These are phyloP conservation scores for Rhegmatorhina hoffmannsi DNA, from an alignment of 2,113 vertebrate genomes.

Conservation along the genomic window DNA sequence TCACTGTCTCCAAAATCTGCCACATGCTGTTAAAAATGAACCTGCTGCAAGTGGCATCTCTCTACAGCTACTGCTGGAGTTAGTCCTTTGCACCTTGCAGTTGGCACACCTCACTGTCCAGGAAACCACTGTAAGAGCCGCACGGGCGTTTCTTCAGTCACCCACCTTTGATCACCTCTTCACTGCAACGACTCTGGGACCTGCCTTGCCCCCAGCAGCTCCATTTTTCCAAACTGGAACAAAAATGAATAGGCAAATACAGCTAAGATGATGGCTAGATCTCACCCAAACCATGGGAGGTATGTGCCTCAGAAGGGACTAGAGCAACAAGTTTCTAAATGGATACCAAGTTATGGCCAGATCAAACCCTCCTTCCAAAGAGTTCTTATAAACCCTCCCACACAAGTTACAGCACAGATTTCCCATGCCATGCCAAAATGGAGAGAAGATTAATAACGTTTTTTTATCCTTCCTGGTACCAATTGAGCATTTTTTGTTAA, in stretches of 20 bases:
- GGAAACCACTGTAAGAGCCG: neutral
- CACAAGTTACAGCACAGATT: neutral
- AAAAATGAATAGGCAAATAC: neutral
- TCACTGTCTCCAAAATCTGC: neutral
- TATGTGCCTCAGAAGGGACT: rapidly evolving
- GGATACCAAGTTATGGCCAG: neutral
- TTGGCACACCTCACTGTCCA: neutral
- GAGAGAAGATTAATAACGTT: neutral
- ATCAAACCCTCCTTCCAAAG: neutral
- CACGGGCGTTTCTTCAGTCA: neutral
- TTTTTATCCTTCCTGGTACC: neutral
- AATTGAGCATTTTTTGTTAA: neutral
- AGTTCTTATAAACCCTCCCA: neutral
- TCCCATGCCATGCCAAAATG: neutral
- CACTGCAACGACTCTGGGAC: neutral
- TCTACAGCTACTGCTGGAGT: neutral
- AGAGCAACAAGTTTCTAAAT: neutral
- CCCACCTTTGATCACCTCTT: no score
- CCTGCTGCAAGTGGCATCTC: neutral
- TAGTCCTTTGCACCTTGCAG: neutral
- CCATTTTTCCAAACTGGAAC: neutral
- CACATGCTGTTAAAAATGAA: neutral
- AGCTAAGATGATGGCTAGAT: neutral
- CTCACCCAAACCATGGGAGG: neutral
- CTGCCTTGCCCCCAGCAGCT: neutral